Evolutionary conservation across 2,797 vertebrate species (phyloP).

Genomic region (Sebastes vulpes): DNA sequence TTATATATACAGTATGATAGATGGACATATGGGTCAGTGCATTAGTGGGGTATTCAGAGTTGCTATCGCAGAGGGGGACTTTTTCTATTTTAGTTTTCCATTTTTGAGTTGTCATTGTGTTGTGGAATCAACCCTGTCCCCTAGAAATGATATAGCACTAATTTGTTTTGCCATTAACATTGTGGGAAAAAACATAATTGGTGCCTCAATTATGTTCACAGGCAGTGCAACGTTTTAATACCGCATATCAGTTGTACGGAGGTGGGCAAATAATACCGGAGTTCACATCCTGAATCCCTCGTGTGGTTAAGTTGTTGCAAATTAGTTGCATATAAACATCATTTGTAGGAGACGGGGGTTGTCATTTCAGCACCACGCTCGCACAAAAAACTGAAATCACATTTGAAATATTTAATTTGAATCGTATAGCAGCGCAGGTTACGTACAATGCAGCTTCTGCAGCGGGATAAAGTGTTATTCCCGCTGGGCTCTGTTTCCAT

Average conservation of each 20-base stretch:
- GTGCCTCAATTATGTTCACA: neutral
- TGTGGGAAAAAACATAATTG: neutral
- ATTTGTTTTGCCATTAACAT: neutral
- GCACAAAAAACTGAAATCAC: neutral
- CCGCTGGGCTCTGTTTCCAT: neutral
- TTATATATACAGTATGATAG: neutral
- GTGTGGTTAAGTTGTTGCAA: neutral
- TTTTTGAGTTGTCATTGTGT: neutral
- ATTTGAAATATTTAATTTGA: neutral
- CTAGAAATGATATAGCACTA: neutral
- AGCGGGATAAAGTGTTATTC: neutral
- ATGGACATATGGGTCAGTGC: neutral
- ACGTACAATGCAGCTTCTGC: neutral
- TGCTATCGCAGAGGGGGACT: neutral
- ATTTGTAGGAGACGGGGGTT: neutral
- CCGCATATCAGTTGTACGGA: neutral
- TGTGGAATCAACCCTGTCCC: neutral
- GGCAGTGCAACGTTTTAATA: neutral
- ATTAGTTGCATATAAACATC: neutral
- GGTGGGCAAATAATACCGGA: accelerated
- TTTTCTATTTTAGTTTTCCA: neutral
- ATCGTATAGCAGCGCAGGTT: neutral
- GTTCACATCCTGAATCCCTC: neutral
- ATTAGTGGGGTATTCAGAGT: neutral
- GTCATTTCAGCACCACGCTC: neutral